These are phyloP conservation scores for Lamellibrachia luymesi DNA, from an alignment of 1,140 invertebrate genomes.

Conservation along the genomic window DNA sequence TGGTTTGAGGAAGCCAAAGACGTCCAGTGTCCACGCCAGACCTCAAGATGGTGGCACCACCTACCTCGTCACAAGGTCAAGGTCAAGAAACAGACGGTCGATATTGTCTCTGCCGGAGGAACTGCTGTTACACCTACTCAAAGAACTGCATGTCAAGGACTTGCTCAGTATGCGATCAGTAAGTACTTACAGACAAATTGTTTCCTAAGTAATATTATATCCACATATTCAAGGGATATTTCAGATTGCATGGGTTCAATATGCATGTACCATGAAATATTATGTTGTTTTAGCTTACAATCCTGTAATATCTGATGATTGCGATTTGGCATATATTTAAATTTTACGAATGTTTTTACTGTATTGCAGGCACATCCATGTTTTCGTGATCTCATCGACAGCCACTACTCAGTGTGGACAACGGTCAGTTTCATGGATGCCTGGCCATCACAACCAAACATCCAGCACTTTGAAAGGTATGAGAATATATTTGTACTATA, in stretches of 20 bases:
- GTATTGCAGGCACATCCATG: constrained; percentile 45
- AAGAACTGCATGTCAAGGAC: constrained; percentile 47
- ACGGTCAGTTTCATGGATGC: constrained; percentile 42
- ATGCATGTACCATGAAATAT: neutral
- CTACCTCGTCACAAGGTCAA: neutral
- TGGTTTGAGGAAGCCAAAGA: neutral
- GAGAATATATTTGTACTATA: neutral
- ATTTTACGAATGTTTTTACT: constrained; percentile 19
- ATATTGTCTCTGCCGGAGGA: constrained; percentile 51
- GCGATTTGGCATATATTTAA: constrained; percentile 10
- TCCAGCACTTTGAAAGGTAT: constrained; percentile 36
- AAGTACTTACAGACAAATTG: constrained; percentile 26
- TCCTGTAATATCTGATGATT: neutral
- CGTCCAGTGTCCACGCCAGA: neutral
- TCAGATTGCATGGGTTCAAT: neutral
- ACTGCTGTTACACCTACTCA: constrained; percentile 44
- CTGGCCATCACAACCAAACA: constrained; percentile 44
- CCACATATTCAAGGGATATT: no score
- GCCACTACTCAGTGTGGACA: constrained; percentile 40
- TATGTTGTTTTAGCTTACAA: neutral
- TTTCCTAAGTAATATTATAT: constrained; percentile 5
- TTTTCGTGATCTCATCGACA: constrained; percentile 45
- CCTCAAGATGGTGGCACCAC: neutral
- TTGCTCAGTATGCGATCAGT: constrained; percentile 47
- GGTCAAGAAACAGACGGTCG: constrained; percentile 3